phyloP scores from a whole-genome alignment of 2,113 vertebrate species.

The Grus americana region DNA sequence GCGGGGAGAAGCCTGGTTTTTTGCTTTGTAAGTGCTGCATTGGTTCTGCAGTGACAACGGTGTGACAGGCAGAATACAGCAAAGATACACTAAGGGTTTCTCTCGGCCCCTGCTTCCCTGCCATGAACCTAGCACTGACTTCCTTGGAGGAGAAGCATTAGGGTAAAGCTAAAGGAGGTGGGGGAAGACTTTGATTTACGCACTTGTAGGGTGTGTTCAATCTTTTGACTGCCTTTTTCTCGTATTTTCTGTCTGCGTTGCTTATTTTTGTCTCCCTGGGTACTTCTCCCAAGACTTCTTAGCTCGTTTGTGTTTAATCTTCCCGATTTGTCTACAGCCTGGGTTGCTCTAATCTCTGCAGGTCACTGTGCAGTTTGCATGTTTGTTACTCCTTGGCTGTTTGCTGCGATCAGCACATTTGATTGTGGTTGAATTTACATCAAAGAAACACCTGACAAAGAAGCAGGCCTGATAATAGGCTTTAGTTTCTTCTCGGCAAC shows the following conservation, averaged over 20 bases:
- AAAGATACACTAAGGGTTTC: neutral
- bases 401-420: constrained; percentile 31
- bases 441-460: constrained; percentile 45
- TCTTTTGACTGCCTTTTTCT: neutral
- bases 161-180: neutral
- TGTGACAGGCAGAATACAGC: neutral
- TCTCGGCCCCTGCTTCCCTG: neutral
- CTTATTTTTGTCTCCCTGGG: neutral
- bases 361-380: neutral
- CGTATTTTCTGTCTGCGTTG: neutral
- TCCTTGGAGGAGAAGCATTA: neutral
- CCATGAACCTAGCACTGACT: neutral
- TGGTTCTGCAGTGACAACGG: neutral
- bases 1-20: neutral
- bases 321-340: neutral
- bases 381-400: neutral
- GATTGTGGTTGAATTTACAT: neutral
- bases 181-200: neutral
- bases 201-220: neutral
- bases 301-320: neutral
- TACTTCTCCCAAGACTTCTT: neutral
- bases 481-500: neutral
- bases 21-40: neutral
- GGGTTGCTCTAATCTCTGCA: neutral
- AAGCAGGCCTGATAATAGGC: neutral